Evolutionary conservation across 1,140 invertebrate species (phyloP), one percentile per base, ranked within the genome.

Genomic region (Polyergus mexicanus): DNA sequence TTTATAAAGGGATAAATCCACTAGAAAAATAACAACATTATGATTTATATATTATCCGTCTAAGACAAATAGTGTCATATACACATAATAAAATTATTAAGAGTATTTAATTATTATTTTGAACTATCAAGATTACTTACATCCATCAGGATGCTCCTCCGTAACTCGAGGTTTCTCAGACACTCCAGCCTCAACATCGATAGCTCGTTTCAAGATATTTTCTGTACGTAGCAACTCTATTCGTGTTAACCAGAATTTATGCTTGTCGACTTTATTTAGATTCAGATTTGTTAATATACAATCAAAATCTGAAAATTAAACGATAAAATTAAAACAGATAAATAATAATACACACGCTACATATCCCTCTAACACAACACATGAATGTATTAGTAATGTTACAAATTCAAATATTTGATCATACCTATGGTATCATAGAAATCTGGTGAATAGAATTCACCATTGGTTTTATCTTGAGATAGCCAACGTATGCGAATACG

Each of bases 401-500:
- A 51, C 22, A 19, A 77, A 22, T 41, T 19, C 25, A 54, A 75
- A 56, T 35, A 22, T 5, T 22, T 25, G 54, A 90, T 44, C 88
- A 91, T 95, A 98, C 97, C 98, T 93, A 98, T 98, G 60, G 96
- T 95, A 93, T 99, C 98, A 94, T 98, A 98, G 95, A 98, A 99
- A 95, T 99, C 98, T 3, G 98, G 97, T 65, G 97, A 97, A 95
- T 98, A 99, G 22, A 97, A 96, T 93, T 98, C 96, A 3, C 97
- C 96, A 16, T 95, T 94, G 44, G 95, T 94, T 93, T 97, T 96
- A 84, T 97, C 97, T 95, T 97, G 97, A 5, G 97, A 98, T 47
- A 98, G 94, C 98, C 98, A 99, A 91, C 98, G 97, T 92, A 99
- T 98, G 91, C 97, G 97, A 91, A 99, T 98, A 92, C 97, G 97